phyloP scores from a whole-genome alignment of 2,888 invertebrate species.

The Deilephila elpenor region DNA sequence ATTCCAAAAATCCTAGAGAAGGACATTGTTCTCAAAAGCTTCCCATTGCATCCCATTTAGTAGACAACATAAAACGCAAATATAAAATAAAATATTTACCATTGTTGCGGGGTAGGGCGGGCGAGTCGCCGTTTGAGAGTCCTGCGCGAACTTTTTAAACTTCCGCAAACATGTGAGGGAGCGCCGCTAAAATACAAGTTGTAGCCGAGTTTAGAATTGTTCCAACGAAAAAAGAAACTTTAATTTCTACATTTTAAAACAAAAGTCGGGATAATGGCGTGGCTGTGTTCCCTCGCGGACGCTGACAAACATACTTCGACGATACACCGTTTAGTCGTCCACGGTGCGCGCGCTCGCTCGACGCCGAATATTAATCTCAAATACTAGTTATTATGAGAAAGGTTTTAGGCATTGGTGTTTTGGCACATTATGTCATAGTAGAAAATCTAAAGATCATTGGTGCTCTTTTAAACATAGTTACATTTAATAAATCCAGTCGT shows the following conservation, averaged over 20 bases:
- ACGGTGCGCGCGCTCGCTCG: neutral
- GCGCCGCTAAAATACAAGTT: constrained; percentile 81
- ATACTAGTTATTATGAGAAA: neutral
- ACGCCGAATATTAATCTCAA: neutral
- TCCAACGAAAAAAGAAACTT: constrained; percentile 79
- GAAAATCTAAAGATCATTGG: too few relatives aligned
- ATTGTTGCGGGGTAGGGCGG: constrained; percentile 66
- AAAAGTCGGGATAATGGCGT: constrained; percentile 80
- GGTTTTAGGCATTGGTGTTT: too few relatives aligned
- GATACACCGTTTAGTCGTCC: neutral
- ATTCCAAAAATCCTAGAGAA: too few relatives aligned
- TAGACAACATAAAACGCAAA: neutral
- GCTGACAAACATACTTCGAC: constrained; percentile 11
- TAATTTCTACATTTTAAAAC: constrained; percentile 82
- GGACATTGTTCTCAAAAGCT: too few relatives aligned
- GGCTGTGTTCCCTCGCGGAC: constrained; percentile 61
- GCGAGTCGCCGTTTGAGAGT: constrained; percentile 72
- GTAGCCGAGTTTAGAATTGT: constrained; percentile 79
- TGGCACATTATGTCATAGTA: too few relatives aligned
- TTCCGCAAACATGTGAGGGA: constrained; percentile 81
- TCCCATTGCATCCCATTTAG: neutral
- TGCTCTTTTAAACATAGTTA: too few relatives aligned
- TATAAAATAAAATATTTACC: constrained; percentile 67
- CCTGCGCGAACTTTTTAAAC: constrained; percentile 74
- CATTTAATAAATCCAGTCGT: too few relatives aligned